Evolutionary conservation across 2,888 invertebrate species (phyloP), one percentile per base, ranked within the genome.

Genomic region (Polietes domitor): DNA sequence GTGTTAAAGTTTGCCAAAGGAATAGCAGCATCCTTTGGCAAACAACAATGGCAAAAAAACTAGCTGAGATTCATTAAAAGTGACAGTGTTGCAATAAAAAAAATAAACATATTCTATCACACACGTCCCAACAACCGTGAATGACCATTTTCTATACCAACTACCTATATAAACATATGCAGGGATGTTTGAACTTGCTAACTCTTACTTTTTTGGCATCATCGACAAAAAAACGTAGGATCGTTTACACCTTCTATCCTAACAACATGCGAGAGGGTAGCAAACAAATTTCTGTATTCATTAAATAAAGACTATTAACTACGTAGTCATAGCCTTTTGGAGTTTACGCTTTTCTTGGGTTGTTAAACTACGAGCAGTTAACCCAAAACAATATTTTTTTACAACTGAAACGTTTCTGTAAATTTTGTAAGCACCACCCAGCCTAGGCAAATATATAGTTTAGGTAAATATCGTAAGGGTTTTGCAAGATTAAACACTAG

Each of bases 231-330:
- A 53, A 53, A 50, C 15, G 17, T 6, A 3, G 21, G 53, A 10
- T 17, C 21, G 6, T 21, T 53, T 53, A 21, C 21, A 10, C 50
- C 50, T 9, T 3, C 19, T 7, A 7, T 21, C 24, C 58, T 24
- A 24, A 26, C 21, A 58, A 58, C 3, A 3, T 58, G 5, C 15
- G 47, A 47, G n/a, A 12, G 6, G 15, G 9, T 58, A 76, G 21
- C 17, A 65, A 17, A 26, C 75, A 78, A 75, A 32, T 78, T 75
- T 75, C 78, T 71, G 78, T 55, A 75, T 78, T 72, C 82, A 61
- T 55, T 71, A 7, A 71, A 32, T n/a, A 32, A 71, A 53, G 26
- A 58, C 1, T 26, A 3, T 12, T n/a, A 47, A 47, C 47, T 12
- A 47, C 26, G 21, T 53, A 21, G 53, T 19, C 53, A 53, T 53